These are phyloP conservation scores for Mirza zaza DNA, from an alignment of 2,113 vertebrate genomes.

Conservation along the genomic window DNA sequence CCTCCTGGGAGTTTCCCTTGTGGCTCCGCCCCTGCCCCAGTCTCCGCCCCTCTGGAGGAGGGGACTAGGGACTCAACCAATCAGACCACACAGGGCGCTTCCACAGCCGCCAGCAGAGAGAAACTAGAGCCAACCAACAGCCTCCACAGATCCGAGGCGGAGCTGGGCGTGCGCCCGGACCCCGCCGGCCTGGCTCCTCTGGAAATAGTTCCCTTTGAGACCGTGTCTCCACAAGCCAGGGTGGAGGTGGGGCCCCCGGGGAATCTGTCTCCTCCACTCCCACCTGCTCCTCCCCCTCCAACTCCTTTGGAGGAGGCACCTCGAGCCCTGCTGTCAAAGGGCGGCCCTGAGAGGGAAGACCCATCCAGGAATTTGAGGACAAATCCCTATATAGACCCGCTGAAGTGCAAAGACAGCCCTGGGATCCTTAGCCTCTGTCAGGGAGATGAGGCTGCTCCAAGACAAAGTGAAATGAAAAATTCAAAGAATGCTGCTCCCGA, in stretches of 20 bases:
- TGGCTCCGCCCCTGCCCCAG: not conserved
- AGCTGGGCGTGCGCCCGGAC: slow-evolving; percentile 26
- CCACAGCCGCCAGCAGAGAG: not conserved
- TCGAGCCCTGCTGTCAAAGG: slow-evolving; percentile 3
- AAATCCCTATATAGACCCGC: slow-evolving; percentile 13
- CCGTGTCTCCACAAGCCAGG: not conserved
- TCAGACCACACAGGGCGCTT: slow-evolving; percentile 43
- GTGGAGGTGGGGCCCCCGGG: not conserved
- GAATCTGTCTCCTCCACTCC: slow-evolving; percentile 60
- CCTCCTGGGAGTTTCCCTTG: not conserved
- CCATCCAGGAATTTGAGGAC: slow-evolving; percentile 51
- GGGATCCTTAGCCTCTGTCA: not conserved
- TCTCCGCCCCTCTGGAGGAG: not conserved
- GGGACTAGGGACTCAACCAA: slow-evolving; percentile 45
- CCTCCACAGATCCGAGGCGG: not conserved
- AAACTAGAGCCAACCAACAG: not conserved
- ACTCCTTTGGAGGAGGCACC: slow-evolving; percentile 67
- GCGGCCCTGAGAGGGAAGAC: slow-evolving; percentile 48
- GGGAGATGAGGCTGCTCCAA: slow-evolving; percentile 9
- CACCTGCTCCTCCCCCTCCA: slow-evolving; percentile 51
- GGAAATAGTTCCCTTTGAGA: not conserved
- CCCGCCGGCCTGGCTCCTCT: slow-evolving; percentile 39
- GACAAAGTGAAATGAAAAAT: slow-evolving; percentile 59
- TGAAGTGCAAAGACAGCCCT: slow-evolving; percentile 43
- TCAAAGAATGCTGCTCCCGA: slow-evolving; percentile 51